Percentiles rank a stretch among this genome's conserved stretches.
These are phyloP conservation scores for Bubalus kerabau DNA, from an alignment of 2,113 vertebrate genomes.

Conservation along the genomic window DNA sequence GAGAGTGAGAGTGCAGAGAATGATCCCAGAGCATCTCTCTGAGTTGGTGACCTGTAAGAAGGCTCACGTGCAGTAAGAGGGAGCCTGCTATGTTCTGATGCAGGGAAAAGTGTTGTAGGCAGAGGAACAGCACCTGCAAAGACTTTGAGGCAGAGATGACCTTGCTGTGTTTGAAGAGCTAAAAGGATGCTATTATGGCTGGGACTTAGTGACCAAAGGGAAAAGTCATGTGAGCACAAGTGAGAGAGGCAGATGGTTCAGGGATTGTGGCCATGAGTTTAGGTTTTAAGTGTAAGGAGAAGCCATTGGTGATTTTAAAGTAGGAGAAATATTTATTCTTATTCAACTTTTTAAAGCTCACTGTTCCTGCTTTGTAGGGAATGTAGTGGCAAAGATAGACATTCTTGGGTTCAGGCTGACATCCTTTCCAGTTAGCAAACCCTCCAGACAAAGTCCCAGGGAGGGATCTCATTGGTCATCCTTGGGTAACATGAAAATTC, in stretches of 20 bases:
- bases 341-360: not conserved
- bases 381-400: not conserved
- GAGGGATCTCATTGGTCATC: not conserved
- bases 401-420: not conserved
- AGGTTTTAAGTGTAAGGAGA: not conserved
- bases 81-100: fast-evolving
- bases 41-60: not conserved
- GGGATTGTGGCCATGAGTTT: not conserved
- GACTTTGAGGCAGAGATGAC: not conserved
- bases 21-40: not conserved
- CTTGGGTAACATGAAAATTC: not conserved
- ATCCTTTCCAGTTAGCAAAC: not conserved
- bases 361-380: not conserved
- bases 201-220: not conserved
- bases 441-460: not conserved
- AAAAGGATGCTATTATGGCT: not conserved
- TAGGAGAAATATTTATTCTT: not conserved
- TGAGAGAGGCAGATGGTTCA: not conserved
- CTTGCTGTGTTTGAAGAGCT: not conserved
- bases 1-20: not conserved
- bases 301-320: not conserved
- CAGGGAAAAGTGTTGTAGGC: not conserved
- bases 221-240: not conserved
- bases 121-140: not conserved
- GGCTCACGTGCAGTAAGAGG: not conserved